These are phyloP conservation scores for Cranoglanis bouderius DNA, from an alignment of 2,113 vertebrate genomes.

Conservation along the genomic window DNA sequence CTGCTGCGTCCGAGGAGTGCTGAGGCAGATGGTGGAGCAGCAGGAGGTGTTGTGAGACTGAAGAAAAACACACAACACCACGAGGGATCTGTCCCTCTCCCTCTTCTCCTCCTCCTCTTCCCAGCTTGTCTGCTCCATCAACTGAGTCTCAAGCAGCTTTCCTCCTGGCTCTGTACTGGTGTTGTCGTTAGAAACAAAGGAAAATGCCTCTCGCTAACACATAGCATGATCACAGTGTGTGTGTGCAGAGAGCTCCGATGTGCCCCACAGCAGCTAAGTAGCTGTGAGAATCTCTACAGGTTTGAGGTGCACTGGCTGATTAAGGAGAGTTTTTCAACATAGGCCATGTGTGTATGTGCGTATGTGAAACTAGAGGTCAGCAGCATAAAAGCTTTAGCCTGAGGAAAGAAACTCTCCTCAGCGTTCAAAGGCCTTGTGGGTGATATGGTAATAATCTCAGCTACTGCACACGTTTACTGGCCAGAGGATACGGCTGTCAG, in stretches of 20 bases:
- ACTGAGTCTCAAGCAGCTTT: slow-evolving; percentile 43
- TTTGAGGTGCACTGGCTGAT: not conserved
- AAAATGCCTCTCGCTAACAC: not conserved
- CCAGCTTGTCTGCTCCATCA: slow-evolving; percentile 67
- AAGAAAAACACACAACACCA: slow-evolving; percentile 56
- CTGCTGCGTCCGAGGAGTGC: slow-evolving; percentile 60
- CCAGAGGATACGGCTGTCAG: slow-evolving; percentile 22
- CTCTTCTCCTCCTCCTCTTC: slow-evolving; percentile 53
- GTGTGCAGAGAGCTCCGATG: not conserved
- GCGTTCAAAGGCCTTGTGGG: slow-evolving; percentile 32
- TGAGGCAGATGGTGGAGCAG: slow-evolving; percentile 74
- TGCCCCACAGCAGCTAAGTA: not conserved
- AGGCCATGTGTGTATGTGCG: not conserved
- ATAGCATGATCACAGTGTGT: not conserved
- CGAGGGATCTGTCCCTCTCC: slow-evolving; percentile 52
- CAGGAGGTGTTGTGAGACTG: slow-evolving; percentile 65
- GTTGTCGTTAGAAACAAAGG: not conserved
- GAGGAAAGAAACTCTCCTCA: slow-evolving; percentile 18
- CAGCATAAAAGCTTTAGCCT: slow-evolving; percentile 35
- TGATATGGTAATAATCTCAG: slow-evolving; percentile 23
- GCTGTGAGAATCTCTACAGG: not conserved
- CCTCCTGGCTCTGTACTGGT: slow-evolving; percentile 10
- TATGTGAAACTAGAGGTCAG: slow-evolving; percentile 26
- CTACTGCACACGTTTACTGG: slow-evolving; percentile 23
- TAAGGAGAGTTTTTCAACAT: not conserved